phyloP scores from a whole-genome alignment of 1,140 invertebrate genomes.

The Pseudachorutes palmiensis region DNA sequence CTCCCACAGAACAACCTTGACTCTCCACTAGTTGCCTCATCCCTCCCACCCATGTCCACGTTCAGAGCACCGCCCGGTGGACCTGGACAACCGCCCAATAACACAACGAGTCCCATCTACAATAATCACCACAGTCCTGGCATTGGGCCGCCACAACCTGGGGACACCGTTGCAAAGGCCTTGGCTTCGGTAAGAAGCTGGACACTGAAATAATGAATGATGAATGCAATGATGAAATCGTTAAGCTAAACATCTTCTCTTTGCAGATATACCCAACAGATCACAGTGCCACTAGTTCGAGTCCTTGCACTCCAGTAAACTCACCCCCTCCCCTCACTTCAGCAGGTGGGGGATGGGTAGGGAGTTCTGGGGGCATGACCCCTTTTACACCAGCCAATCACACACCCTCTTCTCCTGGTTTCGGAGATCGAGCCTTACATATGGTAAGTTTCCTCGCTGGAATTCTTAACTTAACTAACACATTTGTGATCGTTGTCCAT shows the following conservation, averaged over 20 bases:
- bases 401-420: slow-evolving; percentile 45
- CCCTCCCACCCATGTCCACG: slow-evolving; percentile 86
- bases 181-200: slow-evolving; percentile 62
- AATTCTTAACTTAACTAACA: not conserved
- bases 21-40: slow-evolving; percentile 57
- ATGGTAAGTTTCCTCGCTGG: slow-evolving; percentile 23
- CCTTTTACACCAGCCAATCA: slow-evolving; percentile 44
- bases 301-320: slow-evolving; percentile 77
- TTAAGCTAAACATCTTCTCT: too few relatives aligned
- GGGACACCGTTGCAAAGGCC: slow-evolving; percentile 68
- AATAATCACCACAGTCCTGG: slow-evolving; percentile 41
- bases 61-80: slow-evolving; percentile 56
- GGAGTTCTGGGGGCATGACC: slow-evolving; percentile 27
- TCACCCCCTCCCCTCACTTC: slow-evolving; percentile 63
- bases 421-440: slow-evolving; percentile 39
- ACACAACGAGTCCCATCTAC: slow-evolving; percentile 47
- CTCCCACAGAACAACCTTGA: slow-evolving; percentile 46
- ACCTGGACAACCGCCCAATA: slow-evolving; percentile 46
- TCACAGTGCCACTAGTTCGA: slow-evolving; percentile 81
- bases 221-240: too few relatives aligned
- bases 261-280: slow-evolving; percentile 75
- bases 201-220: too few relatives aligned
- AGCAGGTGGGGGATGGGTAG: slow-evolving; percentile 34
- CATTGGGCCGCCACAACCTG: slow-evolving; percentile 47
- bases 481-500: slow-evolving; percentile 24